Conservation (phyloP, 2,797 vertebrate genomes). For the Spinus olivaceus region DNA sequence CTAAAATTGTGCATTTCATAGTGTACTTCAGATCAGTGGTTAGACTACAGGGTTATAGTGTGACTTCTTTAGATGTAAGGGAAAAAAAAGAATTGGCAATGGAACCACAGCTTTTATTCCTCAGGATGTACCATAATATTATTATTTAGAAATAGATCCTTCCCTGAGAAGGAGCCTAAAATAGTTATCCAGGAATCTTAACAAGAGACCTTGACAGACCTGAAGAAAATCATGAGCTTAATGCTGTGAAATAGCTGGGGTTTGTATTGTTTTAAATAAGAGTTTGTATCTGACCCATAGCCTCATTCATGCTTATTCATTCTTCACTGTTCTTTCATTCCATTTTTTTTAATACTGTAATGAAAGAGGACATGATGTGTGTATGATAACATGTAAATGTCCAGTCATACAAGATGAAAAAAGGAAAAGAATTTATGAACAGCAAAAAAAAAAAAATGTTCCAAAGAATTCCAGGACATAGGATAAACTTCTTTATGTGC, state of each 20-base stretch:
- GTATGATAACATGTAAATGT: not conserved
- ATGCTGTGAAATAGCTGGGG: not conserved
- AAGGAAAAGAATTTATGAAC: not conserved
- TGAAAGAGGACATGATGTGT: not conserved
- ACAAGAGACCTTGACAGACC: not conserved
- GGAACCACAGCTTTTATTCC: not conserved
- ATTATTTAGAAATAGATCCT: not conserved
- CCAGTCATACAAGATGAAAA: not conserved
- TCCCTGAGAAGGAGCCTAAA: not conserved
- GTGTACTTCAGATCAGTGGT: not conserved
- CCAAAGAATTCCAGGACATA: not conserved
- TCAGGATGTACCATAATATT: not conserved
- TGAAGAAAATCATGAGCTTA: not conserved
- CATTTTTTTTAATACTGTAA: not conserved
- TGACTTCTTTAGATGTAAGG: not conserved
- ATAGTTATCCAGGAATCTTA: not conserved
- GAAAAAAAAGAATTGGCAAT: fast-evolving
- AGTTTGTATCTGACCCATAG: not conserved
- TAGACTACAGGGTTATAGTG: not conserved
- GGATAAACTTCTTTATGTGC: not conserved
- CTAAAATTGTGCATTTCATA: not conserved
- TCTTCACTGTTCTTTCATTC: not conserved
- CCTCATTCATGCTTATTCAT: not conserved
- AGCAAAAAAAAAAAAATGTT: not conserved
- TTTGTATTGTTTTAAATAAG: not conserved